Evolutionary conservation across 2,797 vertebrate species (phyloP).

Genomic region (Pogonophryne albipinna): DNA sequence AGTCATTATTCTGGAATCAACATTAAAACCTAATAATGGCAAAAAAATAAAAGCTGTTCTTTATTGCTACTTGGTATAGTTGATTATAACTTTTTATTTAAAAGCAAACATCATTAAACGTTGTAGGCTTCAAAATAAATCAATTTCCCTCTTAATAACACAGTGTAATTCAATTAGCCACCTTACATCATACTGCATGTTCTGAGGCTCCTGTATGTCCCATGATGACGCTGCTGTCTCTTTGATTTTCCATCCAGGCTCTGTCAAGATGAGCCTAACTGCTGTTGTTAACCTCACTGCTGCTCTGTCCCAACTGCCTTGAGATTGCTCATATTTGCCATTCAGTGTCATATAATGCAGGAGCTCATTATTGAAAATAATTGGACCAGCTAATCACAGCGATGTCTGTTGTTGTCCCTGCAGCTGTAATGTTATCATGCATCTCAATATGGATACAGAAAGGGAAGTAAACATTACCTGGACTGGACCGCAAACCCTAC

Average conservation of each 20-base stretch:
- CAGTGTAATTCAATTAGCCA: constrained; percentile 15
- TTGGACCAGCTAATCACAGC: constrained; percentile 1
- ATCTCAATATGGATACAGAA: not conserved
- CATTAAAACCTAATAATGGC: no score
- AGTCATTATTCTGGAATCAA: no score
- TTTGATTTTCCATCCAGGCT: constrained; percentile 40
- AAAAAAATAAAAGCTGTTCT: no score
- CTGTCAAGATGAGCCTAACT: constrained; percentile 24
- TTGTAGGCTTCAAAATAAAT: constrained; percentile 5
- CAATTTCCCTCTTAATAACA: not conserved
- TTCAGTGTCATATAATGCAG: not conserved
- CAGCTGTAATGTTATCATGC: not conserved
- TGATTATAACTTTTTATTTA: not conserved
- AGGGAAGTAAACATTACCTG: not conserved
- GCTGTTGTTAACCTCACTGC: constrained; percentile 34
- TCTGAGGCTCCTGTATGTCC: constrained; percentile 30
- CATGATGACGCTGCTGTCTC: constrained; percentile 19
- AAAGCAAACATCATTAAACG: not conserved
- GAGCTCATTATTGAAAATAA: constrained; percentile 44
- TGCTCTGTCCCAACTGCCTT: constrained; percentile 9
- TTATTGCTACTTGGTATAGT: not conserved
- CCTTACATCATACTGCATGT: constrained; percentile 24
- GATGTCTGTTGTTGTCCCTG: constrained; percentile 18
- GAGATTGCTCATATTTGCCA: constrained; percentile 32
- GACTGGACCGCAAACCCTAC: not conserved